Evolutionary conservation across 53 echinoderm and acorn worm species (phyloP).

Genomic region (Mesocentrotus franciscanus): DNA sequence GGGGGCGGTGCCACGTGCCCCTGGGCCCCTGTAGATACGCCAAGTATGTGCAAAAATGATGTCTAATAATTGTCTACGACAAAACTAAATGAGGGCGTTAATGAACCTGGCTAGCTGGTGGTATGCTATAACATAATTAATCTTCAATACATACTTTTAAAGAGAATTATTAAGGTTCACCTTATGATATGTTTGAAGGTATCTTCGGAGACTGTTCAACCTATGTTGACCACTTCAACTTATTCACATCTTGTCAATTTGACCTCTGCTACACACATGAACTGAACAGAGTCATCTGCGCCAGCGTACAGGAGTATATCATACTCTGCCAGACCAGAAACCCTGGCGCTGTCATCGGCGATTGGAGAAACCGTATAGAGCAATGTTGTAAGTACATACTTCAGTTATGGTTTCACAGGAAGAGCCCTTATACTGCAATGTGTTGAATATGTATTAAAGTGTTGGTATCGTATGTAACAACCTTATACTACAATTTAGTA

Average conservation of each 20-base stretch:
- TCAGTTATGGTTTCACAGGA: background rate
- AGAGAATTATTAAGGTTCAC: too few species aligned
- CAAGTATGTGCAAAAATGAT: too few species aligned
- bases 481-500: background rate
- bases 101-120: too few species aligned
- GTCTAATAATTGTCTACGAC: too few species aligned
- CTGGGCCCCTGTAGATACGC: too few species aligned
- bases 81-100: too few species aligned
- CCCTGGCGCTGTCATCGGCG: slow-evolving; percentile 7
- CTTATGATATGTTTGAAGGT: background rate
- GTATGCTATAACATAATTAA: too few species aligned
- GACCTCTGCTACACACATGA: slow-evolving; percentile 45
- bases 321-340: slow-evolving; percentile 24
- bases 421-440: too few species aligned
- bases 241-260: background rate
- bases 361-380: slow-evolving; percentile 13
- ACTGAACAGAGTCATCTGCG: slow-evolving; percentile 15
- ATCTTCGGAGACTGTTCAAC: slow-evolving; percentile 22
- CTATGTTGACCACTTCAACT: slow-evolving; percentile 13
- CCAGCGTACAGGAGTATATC: slow-evolving; percentile 31
- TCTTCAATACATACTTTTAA: too few species aligned
- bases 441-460: too few species aligned
- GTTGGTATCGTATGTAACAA: background rate
- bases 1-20: too few species aligned
- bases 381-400: background rate